phyloP scores from a whole-genome alignment of 2,888 invertebrate genomes.

The Junonia oenone region DNA sequence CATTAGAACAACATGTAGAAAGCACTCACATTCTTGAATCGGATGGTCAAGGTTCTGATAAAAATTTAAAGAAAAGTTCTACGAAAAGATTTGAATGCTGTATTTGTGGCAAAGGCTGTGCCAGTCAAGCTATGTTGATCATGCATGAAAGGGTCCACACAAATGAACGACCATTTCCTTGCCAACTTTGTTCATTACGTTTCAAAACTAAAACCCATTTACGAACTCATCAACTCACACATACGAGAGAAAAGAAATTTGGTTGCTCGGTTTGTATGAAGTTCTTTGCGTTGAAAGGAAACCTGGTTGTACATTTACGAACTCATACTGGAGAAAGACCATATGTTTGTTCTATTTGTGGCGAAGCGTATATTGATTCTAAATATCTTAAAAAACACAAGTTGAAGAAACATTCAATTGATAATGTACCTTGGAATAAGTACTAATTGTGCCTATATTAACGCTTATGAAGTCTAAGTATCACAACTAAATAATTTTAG shows the following conservation, averaged over 20 bases:
- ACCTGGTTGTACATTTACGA: slow-evolving; percentile 69
- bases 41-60: slow-evolving; percentile 54
- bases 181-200: slow-evolving; percentile 61
- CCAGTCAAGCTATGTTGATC: slow-evolving; percentile 70
- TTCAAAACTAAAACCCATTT: slow-evolving; percentile 75
- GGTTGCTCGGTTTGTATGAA: slow-evolving; percentile 77
- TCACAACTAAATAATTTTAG: no score
- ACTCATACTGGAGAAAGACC: slow-evolving; percentile 76
- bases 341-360: slow-evolving; percentile 65
- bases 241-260: slow-evolving; percentile 73
- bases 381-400: slow-evolving; percentile 76
- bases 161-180: slow-evolving; percentile 69
- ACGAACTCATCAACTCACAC: slow-evolving; percentile 70
- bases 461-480: no score
- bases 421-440: slow-evolving; percentile 66
- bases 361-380: slow-evolving; percentile 73
- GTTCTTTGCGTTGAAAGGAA: slow-evolving; percentile 73
- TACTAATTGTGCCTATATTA: slow-evolving; percentile 34
- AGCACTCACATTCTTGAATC: slow-evolving; percentile 57
- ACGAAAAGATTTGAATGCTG: slow-evolving; percentile 62
- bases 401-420: slow-evolving; percentile 64
- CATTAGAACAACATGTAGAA: slow-evolving; percentile 66
- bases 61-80: slow-evolving; percentile 45
- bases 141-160: slow-evolving; percentile 76
- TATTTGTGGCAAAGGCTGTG: slow-evolving; percentile 65